Evolutionary conservation across 2,888 invertebrate genomes (phyloP).

Genomic region (Cylloceria caligata): DNA sequence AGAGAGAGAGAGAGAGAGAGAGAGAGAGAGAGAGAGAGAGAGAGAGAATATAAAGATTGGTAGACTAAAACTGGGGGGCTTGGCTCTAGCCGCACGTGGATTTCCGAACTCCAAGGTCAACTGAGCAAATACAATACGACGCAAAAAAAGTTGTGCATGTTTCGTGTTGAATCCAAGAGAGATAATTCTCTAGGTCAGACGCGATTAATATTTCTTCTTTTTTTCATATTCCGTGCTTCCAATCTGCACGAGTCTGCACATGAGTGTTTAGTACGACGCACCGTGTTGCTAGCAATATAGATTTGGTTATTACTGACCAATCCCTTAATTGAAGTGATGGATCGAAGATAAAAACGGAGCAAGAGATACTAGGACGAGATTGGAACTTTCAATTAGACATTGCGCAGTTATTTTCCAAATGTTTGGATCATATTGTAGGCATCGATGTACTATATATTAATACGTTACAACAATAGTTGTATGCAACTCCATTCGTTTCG

Average conservation of each 20-base stretch:
- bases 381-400: not conserved
- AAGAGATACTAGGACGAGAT: not conserved
- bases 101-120: constrained; percentile 48
- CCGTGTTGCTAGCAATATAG: not conserved
- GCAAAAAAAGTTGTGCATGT: constrained; percentile 41
- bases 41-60: constrained; percentile 10
- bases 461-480: no score
- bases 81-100: constrained; percentile 46
- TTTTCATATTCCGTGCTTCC: not conserved
- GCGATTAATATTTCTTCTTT: constrained; percentile 5
- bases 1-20: not conserved
- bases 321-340: not conserved
- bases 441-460: no score
- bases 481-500: no score
- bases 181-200: constrained; percentile 54
- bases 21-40: not conserved
- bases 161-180: constrained; percentile 23
- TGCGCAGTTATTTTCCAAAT: not conserved
- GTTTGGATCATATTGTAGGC: not conserved
- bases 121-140: constrained; percentile 12
- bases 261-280: not conserved
- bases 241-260: not conserved
- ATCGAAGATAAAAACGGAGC: not conserved
- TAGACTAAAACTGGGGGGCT: not conserved
- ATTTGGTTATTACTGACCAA: not conserved